These are phyloP conservation scores for Pempheris klunzingeri DNA, from an alignment of 2,797 vertebrate genomes.

Conservation along the genomic window DNA sequence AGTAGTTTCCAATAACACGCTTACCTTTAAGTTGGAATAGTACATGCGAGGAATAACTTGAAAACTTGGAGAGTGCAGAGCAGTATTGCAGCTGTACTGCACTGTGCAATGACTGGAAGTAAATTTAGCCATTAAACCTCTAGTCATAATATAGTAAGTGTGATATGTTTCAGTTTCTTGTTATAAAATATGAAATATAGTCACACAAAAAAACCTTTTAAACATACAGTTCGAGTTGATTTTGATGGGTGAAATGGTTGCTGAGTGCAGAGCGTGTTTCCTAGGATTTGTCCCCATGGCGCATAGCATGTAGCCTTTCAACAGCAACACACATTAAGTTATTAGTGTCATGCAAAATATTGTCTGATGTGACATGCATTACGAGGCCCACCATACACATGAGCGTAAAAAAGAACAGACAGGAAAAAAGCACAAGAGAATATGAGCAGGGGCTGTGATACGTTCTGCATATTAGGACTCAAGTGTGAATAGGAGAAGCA, in stretches of 20 bases:
- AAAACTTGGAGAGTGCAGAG: neutral
- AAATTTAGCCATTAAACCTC: neutral
- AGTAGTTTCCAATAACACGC: too few species aligned
- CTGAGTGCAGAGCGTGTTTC: neutral
- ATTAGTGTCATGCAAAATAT: constrained; percentile 17
- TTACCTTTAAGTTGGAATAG: neutral
- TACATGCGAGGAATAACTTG: neutral
- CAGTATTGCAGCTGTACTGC: neutral
- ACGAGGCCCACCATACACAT: constrained; percentile 1
- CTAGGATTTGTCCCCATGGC: neutral
- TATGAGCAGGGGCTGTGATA: constrained; percentile 44
- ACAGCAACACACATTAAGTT: constrained; percentile 8
- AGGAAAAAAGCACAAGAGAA: constrained; percentile 51
- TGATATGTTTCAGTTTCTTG: too few species aligned
- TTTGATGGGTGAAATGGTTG: neutral
- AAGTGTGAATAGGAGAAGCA: constrained; percentile 47
- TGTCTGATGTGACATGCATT: constrained; percentile 37
- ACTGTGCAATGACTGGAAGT: neutral
- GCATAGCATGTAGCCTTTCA: neutral
- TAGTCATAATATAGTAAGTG: neutral
- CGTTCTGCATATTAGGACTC: constrained; percentile 17
- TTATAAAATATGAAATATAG: too few species aligned
- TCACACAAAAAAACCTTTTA: neutral
- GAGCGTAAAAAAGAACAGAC: constrained; percentile 40
- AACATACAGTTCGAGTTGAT: neutral